These are phyloP conservation scores for Carapus acus DNA, from an alignment of 2,797 vertebrate species.

Conservation along the genomic window DNA sequence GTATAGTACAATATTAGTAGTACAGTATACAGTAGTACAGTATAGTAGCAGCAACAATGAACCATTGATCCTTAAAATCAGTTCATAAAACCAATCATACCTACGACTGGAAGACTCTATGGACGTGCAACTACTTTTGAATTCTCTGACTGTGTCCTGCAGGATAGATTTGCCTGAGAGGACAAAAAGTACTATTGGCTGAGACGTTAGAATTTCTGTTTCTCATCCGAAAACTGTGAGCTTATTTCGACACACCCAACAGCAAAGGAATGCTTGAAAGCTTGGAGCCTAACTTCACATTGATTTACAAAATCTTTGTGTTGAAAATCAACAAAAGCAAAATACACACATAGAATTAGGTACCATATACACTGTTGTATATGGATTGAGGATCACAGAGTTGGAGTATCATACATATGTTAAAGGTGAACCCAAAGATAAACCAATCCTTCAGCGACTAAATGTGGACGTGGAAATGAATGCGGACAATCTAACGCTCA, in stretches of 20 bases:
- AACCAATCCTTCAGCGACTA: slow-evolving; percentile 14
- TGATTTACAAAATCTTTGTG: slow-evolving; percentile 31
- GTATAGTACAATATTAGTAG: no score
- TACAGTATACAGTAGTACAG: no score
- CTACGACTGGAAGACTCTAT: slow-evolving; percentile 2
- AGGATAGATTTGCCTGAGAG: slow-evolving; percentile 18
- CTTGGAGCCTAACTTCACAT: slow-evolving; percentile 28
- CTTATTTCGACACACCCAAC: slow-evolving; percentile 55
- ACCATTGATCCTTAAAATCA: no score
- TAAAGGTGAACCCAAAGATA: no score
- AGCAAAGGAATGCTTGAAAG: slow-evolving; percentile 56
- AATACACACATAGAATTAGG: slow-evolving; percentile 18
- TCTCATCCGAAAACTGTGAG: slow-evolving; percentile 53
- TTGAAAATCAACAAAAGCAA: slow-evolving; percentile 51
- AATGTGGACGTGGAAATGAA: slow-evolving; percentile 7
- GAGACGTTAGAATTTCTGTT: slow-evolving; percentile 51
- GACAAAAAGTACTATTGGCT: slow-evolving; percentile 48
- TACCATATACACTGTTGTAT: slow-evolving; percentile 37
- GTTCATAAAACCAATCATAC: no score
- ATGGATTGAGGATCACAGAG: slow-evolving; percentile 11
- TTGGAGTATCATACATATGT: slow-evolving; percentile 17
- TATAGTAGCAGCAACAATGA: no score
- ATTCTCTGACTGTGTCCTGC: slow-evolving; percentile 7
- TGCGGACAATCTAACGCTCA: slow-evolving; percentile 33
- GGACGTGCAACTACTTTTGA: slow-evolving; percentile 1